A percentile compares a stretch with the other conserved stretches of the same genome.
Conservation (phyloP, 1,140 invertebrate genomes). For the Ips nitidus region DNA sequence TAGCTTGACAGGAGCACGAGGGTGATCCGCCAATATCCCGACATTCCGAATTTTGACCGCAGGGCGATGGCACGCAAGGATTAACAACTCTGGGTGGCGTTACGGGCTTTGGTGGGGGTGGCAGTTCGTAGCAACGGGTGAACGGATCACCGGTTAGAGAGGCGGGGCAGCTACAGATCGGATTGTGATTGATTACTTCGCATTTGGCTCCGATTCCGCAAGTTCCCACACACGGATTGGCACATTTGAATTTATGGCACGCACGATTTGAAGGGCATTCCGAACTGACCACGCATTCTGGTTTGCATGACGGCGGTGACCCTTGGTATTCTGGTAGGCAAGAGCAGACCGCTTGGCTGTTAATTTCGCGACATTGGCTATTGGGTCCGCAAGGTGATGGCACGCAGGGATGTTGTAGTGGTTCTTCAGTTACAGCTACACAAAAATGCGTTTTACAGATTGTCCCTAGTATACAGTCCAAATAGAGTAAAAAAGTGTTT, state of each 20-base stretch:
- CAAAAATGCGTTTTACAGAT: background rate
- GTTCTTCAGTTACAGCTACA: slow-evolving; percentile 51
- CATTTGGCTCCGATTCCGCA: slow-evolving; percentile 69
- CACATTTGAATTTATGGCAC: slow-evolving; percentile 72
- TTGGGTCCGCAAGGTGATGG: slow-evolving; percentile 72
- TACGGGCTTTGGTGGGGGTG: slow-evolving; percentile 38
- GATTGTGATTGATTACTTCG: slow-evolving; percentile 71
- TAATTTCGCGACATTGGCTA: slow-evolving; percentile 63
- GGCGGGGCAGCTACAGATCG: slow-evolving; percentile 70
- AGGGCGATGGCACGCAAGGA: slow-evolving; percentile 78
- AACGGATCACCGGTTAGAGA: slow-evolving; percentile 76
- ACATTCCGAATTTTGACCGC: slow-evolving; percentile 74
- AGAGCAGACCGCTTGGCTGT: slow-evolving; percentile 64
- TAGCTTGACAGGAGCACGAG: slow-evolving; percentile 72
- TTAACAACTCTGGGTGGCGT: slow-evolving; percentile 56
- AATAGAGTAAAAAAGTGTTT: background rate
- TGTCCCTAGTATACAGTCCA: no score
- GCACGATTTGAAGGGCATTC: slow-evolving; percentile 70
- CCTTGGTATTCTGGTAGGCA: slow-evolving; percentile 66
- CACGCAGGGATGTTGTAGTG: slow-evolving; percentile 57
- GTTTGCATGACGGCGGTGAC: slow-evolving; percentile 68
- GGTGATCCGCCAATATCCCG: slow-evolving; percentile 62
- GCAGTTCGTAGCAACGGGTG: slow-evolving; percentile 59
- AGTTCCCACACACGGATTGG: slow-evolving; percentile 68
- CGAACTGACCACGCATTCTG: slow-evolving; percentile 72